Evolutionary conservation across 2,797 vertebrate species (phyloP).

Genomic region (Enteromius paludinosus): DNA sequence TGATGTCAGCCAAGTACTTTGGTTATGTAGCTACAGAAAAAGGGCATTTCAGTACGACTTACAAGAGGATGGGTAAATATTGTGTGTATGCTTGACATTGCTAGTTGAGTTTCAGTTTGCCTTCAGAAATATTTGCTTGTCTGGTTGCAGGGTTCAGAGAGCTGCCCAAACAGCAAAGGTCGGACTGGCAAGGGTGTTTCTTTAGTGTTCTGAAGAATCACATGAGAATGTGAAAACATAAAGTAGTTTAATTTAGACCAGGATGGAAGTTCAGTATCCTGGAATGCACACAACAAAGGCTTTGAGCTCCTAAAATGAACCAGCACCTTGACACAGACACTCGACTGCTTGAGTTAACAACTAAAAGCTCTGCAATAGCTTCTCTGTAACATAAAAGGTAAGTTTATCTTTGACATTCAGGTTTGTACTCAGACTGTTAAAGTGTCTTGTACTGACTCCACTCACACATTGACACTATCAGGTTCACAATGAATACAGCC

Average conservation of each 20-base stretch:
- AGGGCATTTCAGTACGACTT: not conserved
- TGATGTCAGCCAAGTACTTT: not conserved
- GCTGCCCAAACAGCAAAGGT: constrained; percentile 16
- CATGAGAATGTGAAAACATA: constrained; percentile 50
- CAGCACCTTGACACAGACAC: constrained; percentile 15
- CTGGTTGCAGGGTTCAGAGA: constrained; percentile 42
- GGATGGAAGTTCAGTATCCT: constrained; percentile 19
- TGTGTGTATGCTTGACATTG: constrained; percentile 42
- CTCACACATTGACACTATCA: constrained; percentile 32
- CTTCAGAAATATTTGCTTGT: constrained; percentile 60
- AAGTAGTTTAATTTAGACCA: constrained; percentile 27
- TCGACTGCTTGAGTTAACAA: not conserved
- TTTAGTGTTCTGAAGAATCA: constrained; percentile 42
- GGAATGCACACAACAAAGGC: not conserved
- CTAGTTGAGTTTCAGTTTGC: constrained; percentile 52
- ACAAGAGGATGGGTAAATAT: constrained; percentile 28
- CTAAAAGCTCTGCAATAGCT: not conserved
- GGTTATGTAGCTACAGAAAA: not conserved
- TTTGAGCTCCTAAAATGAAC: constrained; percentile 20
- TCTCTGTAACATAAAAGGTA: not conserved
- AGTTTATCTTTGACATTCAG: constrained; percentile 32
- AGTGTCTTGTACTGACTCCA: constrained; percentile 6
- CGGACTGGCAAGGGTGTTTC: not conserved
- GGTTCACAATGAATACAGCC: constrained; percentile 24
- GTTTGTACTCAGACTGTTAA: constrained; percentile 1